Conservation (phyloP, 2,797 vertebrate genomes). For the Hippoglossus hippoglossus region DNA sequence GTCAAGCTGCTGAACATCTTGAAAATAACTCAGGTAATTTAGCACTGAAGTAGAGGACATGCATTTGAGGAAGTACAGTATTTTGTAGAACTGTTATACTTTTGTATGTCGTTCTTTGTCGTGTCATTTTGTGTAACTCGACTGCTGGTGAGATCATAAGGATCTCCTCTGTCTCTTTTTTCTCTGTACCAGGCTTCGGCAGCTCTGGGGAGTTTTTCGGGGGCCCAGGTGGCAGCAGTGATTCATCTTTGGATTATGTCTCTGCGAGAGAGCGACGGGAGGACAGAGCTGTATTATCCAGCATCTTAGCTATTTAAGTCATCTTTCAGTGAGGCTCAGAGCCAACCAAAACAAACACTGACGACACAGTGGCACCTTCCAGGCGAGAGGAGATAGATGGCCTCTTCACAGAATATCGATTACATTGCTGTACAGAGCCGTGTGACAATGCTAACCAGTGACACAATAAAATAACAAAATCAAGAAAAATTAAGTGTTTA, state of each 20-base stretch:
- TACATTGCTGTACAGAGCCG: no score
- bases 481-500: no score
- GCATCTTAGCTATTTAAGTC: constrained; percentile 3
- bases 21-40: no score
- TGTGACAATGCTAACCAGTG: no score
- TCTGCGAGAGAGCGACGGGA: constrained; percentile 26
- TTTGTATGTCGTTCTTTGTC: no score
- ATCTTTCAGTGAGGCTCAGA: constrained; percentile 16
- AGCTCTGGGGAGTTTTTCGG: constrained; percentile 32
- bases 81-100: no score
- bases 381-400: no score
- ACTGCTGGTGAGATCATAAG: constrained; percentile 31
- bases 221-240: constrained; percentile 24
- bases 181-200: constrained; percentile 3
- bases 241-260: constrained; percentile 47
- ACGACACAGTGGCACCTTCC: background rate
- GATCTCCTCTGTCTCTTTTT: constrained; percentile 14
- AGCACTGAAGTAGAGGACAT: no score
- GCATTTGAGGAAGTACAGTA: no score
- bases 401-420: no score
- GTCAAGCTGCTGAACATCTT: no score
- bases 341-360: background rate
- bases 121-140: constrained; percentile 28
- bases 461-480: no score
- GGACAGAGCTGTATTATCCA: constrained; percentile 26